phyloP scores from a whole-genome alignment of 2,888 invertebrate species.

The Helobdella robusta region DNA sequence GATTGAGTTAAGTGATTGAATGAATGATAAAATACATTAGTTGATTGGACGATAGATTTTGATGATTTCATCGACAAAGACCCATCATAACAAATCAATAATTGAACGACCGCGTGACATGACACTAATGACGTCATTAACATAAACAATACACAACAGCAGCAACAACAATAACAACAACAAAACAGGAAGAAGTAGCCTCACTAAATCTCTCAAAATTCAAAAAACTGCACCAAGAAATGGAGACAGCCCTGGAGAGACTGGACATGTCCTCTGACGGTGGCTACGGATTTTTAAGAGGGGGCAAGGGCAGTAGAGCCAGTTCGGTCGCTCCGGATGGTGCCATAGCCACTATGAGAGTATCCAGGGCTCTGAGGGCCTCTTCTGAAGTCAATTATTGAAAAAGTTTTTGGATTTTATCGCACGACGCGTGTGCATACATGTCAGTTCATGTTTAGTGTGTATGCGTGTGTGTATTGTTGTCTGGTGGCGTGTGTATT shows the following conservation, averaged over 20 bases:
- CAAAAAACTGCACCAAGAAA: constrained; percentile 29
- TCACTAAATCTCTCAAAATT: constrained; percentile 25
- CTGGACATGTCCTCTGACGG: constrained; percentile 25
- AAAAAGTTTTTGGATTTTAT: no score
- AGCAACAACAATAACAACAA: no score
- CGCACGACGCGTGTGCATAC: background rate
- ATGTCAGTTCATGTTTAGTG: background rate
- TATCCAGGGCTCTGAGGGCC: constrained; percentile 20
- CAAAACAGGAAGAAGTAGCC: constrained; percentile 28
- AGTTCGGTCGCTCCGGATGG: constrained; percentile 24
- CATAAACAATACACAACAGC: no score
- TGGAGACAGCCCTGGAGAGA: constrained; percentile 25
- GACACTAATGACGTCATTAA: no score
- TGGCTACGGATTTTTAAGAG: constrained; percentile 25
- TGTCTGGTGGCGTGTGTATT: background rate
- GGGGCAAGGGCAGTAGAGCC: constrained; percentile 27
- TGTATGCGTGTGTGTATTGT: background rate
- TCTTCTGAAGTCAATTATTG: constrained; percentile 27
- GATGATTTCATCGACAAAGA: no score
- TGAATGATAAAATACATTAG: no score
- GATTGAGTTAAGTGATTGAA: no score
- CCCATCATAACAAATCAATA: no score
- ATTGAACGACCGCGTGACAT: no score
- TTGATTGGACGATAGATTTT: no score
- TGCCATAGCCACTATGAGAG: constrained; percentile 14